Percentiles rank a stretch among this genome's conserved stretches.
Conservation (phyloP, 2,113 vertebrate genomes). For the Pterocles burchelli region DNA sequence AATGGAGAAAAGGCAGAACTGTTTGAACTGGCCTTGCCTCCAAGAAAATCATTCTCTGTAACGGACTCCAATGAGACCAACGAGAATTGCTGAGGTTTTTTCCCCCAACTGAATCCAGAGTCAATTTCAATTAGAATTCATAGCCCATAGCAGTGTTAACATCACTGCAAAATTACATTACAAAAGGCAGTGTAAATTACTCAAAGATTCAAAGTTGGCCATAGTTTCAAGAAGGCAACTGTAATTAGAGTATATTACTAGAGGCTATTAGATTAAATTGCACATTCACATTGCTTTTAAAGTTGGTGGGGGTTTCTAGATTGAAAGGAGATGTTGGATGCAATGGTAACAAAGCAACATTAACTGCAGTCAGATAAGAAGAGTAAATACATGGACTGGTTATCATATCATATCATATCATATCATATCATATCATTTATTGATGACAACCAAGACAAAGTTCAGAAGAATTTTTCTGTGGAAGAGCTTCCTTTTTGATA, state of each 20-base stretch:
- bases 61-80: neutral
- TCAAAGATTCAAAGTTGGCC: neutral
- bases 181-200: neutral
- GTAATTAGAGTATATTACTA: neutral
- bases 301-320: neutral
- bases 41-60: neutral
- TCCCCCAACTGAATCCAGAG: neutral
- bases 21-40: neutral
- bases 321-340: neutral
- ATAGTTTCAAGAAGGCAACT: neutral
- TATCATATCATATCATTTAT: too few relatives aligned
- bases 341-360: neutral
- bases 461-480: neutral
- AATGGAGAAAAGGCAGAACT: neutral
- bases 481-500: neutral
- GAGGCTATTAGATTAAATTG: neutral
- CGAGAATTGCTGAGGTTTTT: neutral
- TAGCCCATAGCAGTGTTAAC: neutral
- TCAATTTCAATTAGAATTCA: neutral
- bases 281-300: neutral
- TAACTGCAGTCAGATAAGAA: neutral
- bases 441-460: neutral
- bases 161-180: neutral
- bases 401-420: neutral
- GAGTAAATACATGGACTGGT: neutral